Base-by-base conservation (phyloP, 2,797 vertebrate genomes). In the Ibycter americanus region DNA sequence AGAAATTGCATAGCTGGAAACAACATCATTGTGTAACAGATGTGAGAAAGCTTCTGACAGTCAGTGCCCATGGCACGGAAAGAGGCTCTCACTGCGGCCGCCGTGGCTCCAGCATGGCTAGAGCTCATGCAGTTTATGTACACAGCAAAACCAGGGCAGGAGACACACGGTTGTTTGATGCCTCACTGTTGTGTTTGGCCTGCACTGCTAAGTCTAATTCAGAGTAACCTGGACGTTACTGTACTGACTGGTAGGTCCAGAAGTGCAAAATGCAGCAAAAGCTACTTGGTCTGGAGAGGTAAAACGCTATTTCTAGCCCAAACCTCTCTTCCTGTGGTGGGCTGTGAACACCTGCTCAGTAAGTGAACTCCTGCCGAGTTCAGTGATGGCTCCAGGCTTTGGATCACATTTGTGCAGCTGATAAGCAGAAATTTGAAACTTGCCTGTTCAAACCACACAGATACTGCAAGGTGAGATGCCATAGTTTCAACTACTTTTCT, bases 401-500 rank as follows among this genome's bases (percentile, higher is more conserved):
- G 54, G 58, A 85, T 90, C 78, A 32, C 34, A 58, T 93, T 92
- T 74, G 46, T 62, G 81, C n/a, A 26, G 84, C 21, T 74, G 83
- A 92, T 76, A 54, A 92, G 84, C 68, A 88, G 38, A 79, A 93
- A 93, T 83, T 34, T 89, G 83, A 83, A 46, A 72, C 56, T 49
- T 55, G 46, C 44, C 32, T 9, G 47, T 56, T 94, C 71, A 92
- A 90, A 83, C 73, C 9, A 27, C 44, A 77, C 56, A 49, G 52
- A 54, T 22, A n/a, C 32, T 3, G 13, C 47, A 31, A 87, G 68
- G 93, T 87, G 81, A 83, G 81, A 89, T 74, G 63, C 71, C 29
- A 32, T 16, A 14, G 81, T 78, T 96, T 92, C 90, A 83, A 94
- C 92, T 95, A 77, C 70, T 95, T 85, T 82, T 54, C 87, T 95